These are phyloP conservation scores for Misgurnus mizolepis DNA, from an alignment of 2,113 vertebrate genomes.

Conservation along the genomic window DNA sequence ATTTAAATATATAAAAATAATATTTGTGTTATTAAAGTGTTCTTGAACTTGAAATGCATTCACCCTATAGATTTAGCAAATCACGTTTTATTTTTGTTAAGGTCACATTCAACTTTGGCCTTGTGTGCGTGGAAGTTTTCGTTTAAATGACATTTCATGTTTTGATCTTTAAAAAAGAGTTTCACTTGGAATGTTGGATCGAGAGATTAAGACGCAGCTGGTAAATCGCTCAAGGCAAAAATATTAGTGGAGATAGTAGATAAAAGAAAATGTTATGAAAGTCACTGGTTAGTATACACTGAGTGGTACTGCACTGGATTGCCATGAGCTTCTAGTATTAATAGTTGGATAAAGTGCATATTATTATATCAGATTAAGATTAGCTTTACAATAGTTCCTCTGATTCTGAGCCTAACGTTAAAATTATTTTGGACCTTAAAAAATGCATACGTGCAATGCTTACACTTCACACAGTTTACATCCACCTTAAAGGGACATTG, in stretches of 20 bases:
- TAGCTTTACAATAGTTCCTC: background rate
- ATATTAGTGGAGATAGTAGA: background rate
- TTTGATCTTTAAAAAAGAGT: background rate
- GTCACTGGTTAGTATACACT: background rate
- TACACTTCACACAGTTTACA: too few species aligned
- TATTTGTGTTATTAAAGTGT: slow-evolving; percentile 46
- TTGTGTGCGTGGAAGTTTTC: slow-evolving; percentile 1
- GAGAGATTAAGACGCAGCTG: too few species aligned
- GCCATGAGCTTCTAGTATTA: background rate
- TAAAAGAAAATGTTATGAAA: background rate
- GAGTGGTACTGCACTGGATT: background rate
- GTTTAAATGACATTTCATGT: background rate
- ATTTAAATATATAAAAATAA: slow-evolving; percentile 25
- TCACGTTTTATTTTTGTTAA: background rate
- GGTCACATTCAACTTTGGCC: background rate
- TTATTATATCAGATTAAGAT: too few species aligned
- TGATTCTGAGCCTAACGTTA: background rate
- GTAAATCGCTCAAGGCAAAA: background rate
- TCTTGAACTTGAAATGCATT: slow-evolving; percentile 9
- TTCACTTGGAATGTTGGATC: background rate
- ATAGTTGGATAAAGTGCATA: background rate
- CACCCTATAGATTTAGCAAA: background rate
- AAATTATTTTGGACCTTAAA: background rate
- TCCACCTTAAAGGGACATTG: too few species aligned
- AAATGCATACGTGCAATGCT: too few species aligned